Evolutionary conservation across 2,797 vertebrate species (phyloP).

Genomic region (Peromyscus aztecus): DNA sequence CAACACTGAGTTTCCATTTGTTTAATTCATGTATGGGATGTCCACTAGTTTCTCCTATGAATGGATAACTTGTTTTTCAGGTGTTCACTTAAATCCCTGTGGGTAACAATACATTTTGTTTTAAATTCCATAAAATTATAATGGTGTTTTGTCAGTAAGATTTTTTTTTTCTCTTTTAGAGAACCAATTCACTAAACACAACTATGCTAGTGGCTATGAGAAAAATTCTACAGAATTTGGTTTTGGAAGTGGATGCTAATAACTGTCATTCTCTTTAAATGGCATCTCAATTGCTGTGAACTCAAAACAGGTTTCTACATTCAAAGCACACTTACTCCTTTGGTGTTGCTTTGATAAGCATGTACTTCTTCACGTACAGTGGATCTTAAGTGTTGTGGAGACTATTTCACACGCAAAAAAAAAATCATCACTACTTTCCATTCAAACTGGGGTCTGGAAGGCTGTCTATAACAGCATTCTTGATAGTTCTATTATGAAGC

Average conservation of each 20-base stretch:
- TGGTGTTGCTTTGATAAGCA: conserved; percentile 70
- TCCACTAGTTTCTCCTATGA: conserved; percentile 35
- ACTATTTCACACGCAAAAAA: conserved; percentile 78
- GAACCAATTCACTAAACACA: conserved; percentile 11
- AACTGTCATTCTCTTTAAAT: conserved; percentile 50
- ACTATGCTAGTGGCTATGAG: conserved; percentile 41
- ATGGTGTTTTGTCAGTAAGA: background rate
- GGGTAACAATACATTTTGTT: background rate
- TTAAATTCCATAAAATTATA: background rate
- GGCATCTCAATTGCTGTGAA: conserved; percentile 64
- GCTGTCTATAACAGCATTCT: conserved; percentile 82
- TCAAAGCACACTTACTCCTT: conserved; percentile 59
- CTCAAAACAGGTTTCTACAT: conserved; percentile 66
- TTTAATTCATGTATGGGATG: background rate
- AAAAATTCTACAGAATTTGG: background rate
- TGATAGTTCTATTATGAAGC: conserved; percentile 88
- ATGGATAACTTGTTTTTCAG: background rate
- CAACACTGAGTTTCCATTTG: background rate
- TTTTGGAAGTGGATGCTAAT: conserved; percentile 57
- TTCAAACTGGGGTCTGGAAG: conserved; percentile 87
- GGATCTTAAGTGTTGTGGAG: conserved; percentile 80
- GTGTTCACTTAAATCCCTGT: background rate
- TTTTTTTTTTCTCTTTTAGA: conserved; percentile 59
- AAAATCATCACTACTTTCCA: conserved; percentile 81
- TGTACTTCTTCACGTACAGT: conserved; percentile 74